Evolutionary conservation across 2,888 invertebrate genomes (phyloP), one percentile per base, ranked within the genome.

Genomic region (Stegophylla sp.): DNA sequence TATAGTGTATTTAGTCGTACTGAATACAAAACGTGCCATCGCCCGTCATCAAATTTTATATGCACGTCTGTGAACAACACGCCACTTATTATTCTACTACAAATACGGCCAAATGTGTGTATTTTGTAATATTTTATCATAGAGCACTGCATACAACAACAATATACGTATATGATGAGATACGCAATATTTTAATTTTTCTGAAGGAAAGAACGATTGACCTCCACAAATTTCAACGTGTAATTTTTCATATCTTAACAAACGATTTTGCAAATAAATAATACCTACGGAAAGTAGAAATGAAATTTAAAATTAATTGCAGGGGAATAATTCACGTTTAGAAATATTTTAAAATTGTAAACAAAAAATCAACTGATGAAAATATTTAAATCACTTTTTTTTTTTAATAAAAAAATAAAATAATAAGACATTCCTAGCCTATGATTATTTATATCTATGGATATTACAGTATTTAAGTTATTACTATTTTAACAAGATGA

Each of bases 21-120:
- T 75, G 75, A 75, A 75, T 75, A 75, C 75, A 64, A 75, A 75
- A 75, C 64, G 51, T 63, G 48, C 74, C 74, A 63, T 74, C 74
- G 41, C 64, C 64, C 51, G 64, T 64, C 75, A 64, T 75, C 64
- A 23, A 75, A 75, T 75, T 75, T 64, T 75, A 75, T 64, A 75
- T 64, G 75, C 51, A 75, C 75, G 75, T 75, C 51, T 51, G 75
- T 75, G 75, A 75, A 75, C 64, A 51, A 64, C 51, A 63, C 63
- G 34, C 63, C 61, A 45, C 28, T 61, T 74, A 74, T 63, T 73
- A 73, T 73, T 73, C 61, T 63, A 74, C 34, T 34, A 41, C 75
- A 75, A 75, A 75, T 64, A 75, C 64, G 51, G 64, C 75, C 75
- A 64, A 75, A 75, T 64, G 64, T 64, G 64, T 75, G 64, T 64